A percentile compares a stretch with the other conserved stretches of the same genome.
These are phyloP conservation scores for Ellobius talpinus DNA, from an alignment of 2,113 vertebrate genomes.

Conservation along the genomic window DNA sequence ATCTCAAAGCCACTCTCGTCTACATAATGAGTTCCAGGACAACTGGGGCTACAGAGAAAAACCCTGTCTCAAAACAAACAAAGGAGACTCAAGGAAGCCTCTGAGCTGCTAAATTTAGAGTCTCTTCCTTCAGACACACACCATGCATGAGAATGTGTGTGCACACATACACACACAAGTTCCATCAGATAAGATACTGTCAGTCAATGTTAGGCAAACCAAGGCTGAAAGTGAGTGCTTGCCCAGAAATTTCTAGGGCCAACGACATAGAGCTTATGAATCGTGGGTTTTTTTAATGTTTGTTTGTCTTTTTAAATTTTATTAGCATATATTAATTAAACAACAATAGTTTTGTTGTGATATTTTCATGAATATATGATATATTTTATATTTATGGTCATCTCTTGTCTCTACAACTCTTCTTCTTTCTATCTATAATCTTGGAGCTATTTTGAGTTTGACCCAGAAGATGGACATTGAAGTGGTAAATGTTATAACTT, in stretches of 20 bases:
- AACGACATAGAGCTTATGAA: background rate
- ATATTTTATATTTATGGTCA: background rate
- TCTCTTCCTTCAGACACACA: background rate
- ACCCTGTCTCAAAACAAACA: background rate
- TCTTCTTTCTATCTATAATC: background rate
- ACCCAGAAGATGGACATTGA: background rate
- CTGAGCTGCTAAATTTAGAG: background rate
- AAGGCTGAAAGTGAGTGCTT: background rate
- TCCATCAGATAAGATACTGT: background rate
- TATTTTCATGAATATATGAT: background rate
- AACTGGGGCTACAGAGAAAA: background rate
- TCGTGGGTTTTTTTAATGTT: background rate
- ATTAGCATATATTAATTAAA: background rate
- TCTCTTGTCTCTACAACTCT: background rate
- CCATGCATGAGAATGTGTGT: background rate
- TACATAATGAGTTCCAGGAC: background rate
- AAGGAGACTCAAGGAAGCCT: background rate
- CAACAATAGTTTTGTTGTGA: background rate
- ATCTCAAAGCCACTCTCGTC: background rate
- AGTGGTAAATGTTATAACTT: background rate
- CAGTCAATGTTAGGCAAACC: background rate
- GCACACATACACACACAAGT: background rate
- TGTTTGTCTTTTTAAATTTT: background rate
- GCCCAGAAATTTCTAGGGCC: background rate
- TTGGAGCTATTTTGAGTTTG: background rate